Evolutionary conservation across 1,140 invertebrate species (phyloP).

Genomic region (Dendroctonus valens): DNA sequence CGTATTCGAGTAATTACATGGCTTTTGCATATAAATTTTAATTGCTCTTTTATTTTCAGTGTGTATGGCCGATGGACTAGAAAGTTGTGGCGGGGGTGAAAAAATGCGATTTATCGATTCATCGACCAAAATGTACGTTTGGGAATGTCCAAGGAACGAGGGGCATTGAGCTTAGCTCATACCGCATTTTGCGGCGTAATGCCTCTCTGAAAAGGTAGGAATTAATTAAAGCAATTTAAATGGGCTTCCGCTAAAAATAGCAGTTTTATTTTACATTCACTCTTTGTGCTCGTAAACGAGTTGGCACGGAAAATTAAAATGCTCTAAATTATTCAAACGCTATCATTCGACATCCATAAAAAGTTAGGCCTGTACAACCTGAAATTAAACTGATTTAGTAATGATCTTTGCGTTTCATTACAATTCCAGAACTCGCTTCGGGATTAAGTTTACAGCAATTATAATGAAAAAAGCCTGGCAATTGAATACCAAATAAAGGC

Average conservation of each 20-base stretch:
- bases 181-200: slow-evolving; percentile 29
- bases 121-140: slow-evolving; percentile 3
- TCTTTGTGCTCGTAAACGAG: background rate
- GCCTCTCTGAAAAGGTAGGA: slow-evolving; percentile 38
- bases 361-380: background rate
- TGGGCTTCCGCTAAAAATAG: background rate
- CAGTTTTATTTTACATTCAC: slow-evolving; percentile 1
- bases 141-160: slow-evolving; percentile 3
- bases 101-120: slow-evolving; percentile 8
- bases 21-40: background rate
- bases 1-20: too few relatives aligned
- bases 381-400: background rate
- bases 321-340: background rate
- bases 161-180: slow-evolving; percentile 25
- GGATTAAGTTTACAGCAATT: too few relatives aligned
- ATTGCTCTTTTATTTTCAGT: slow-evolving; percentile 5
- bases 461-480: too few relatives aligned
- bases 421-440: too few relatives aligned
- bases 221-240: background rate
- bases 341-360: background rate
- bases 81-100: slow-evolving; percentile 15
- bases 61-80: slow-evolving; percentile 12
- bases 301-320: background rate
- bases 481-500: too few relatives aligned
- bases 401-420: background rate